Base-by-base conservation (phyloP, 2,888 invertebrate species). In the Hyppa rectilinea region DNA sequence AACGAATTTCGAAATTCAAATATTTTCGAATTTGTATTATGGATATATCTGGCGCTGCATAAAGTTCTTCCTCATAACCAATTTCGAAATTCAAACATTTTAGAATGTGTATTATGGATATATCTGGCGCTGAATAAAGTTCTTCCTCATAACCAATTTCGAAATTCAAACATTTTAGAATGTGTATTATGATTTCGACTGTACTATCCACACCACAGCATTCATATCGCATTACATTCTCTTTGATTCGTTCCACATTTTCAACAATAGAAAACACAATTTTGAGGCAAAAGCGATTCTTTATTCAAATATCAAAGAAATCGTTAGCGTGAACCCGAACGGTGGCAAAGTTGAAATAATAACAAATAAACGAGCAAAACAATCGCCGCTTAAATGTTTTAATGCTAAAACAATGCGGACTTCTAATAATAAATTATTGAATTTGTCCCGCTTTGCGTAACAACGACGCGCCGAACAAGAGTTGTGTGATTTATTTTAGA, bases 281-380 rank as follows among this genome's bases (percentile, higher is more conserved):
- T 77, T 85, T 60, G 55, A 60, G 14, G 20, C 56, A 68, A 71
- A 76, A 76, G 45, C 66, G 58, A 81, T 85, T 85, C 87, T 85
- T 87, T 87, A 83, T 81, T 88, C 80, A 80, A 86, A 88, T 89
- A 88, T 89, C 89, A 89, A 89, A 89, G 89, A 88, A 89, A 86
- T 87, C 78, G 80, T 87, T 87, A 83, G 78, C 75, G 80, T 56
- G 78, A 78, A 85, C 86, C 84, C 85, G 79, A 87, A 84, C 79
- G 70, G 73, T 80, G 73, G 79, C 66, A 75, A 82, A 82, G 82
- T 80, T 83, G 77, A 82, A 83, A 85, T 85, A 85, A 85, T 84
- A 86, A 81, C 72, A 87, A 84, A 88, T 84, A 83, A 82, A 78
- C 75, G 82, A 69, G 71, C 78, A 76, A 74, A 78, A 85, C 85